Conservation (phyloP, 1,140 invertebrate species). For the Solenopsis fugax region DNA sequence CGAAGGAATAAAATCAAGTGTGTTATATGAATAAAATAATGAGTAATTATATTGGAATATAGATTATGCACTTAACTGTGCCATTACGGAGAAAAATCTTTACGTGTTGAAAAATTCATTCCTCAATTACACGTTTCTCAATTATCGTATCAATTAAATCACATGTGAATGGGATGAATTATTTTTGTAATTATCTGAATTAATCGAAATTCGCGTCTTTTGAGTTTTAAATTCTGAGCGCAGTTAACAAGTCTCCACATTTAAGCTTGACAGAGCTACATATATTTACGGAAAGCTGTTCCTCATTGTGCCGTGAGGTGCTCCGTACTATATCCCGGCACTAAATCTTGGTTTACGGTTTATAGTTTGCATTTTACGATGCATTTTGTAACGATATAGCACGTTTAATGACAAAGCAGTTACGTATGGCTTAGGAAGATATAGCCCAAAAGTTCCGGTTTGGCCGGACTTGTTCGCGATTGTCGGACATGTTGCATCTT, state of each 20-base stretch:
- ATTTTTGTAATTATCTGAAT: neutral
- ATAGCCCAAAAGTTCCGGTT: neutral
- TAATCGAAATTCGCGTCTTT: neutral
- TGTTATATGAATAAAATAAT: neutral
- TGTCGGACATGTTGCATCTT: neutral
- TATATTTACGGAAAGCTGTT: conserved; percentile 31
- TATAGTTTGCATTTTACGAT: conserved; percentile 63
- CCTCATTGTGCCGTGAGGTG: conserved; percentile 1
- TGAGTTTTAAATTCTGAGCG: neutral
- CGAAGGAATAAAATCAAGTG: neutral
- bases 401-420: neutral
- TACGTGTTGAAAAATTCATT: conserved; percentile 5
- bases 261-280: conserved; percentile 19
- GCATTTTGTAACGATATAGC: neutral
- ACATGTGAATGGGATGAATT: neutral
- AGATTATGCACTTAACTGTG: neutral
- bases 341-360: conserved; percentile 59
- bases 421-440: conserved; percentile 8
- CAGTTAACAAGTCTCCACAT: conserved; percentile 1
- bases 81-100: neutral
- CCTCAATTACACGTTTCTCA: neutral
- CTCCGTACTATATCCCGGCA: conserved; percentile 32
- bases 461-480: neutral
- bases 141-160: conserved; percentile 5
- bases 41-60: neutral